A percentile compares a stretch with the other conserved stretches of the same genome.
Conservation (phyloP, 2,113 vertebrate species). For the Paracanthobrama guichenoti region DNA sequence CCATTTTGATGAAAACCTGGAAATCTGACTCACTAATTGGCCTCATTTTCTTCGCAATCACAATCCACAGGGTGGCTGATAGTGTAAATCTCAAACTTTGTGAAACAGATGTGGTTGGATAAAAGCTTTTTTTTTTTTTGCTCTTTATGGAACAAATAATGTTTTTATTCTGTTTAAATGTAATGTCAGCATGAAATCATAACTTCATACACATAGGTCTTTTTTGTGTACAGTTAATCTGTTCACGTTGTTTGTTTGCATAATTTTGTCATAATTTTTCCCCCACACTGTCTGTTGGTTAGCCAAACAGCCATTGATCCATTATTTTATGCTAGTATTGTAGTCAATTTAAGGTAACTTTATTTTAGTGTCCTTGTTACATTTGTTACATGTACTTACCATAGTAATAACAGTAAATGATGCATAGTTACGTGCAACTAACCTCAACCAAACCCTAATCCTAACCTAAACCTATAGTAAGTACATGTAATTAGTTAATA, state of each 20-base stretch:
- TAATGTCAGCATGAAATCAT: not conserved
- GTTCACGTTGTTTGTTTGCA: not conserved
- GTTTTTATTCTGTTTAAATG: not conserved
- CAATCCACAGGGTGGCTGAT: slow-evolving; percentile 3
- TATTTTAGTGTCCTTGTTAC: too few species aligned
- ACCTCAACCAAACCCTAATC: too few species aligned
- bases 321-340: not conserved
- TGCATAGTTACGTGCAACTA: too few species aligned
- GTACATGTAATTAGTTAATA: too few species aligned
- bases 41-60: not conserved
- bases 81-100: slow-evolving; percentile 11
- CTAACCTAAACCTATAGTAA: too few species aligned
- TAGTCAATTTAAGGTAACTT: not conserved
- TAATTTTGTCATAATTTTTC: not conserved
- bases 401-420: too few species aligned
- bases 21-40: slow-evolving; percentile 31
- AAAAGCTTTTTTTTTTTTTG: not conserved
- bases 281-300: not conserved
- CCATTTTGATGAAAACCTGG: slow-evolving; percentile 21
- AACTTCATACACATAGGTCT: not conserved
- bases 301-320: not conserved
- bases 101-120: not conserved
- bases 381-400: too few species aligned
- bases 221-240: not conserved
- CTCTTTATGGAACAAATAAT: not conserved